A percentile compares a stretch with the other conserved stretches of the same genome.
phyloP scores from a whole-genome alignment of 1,140 invertebrate genomes.

The Battus philenor region DNA sequence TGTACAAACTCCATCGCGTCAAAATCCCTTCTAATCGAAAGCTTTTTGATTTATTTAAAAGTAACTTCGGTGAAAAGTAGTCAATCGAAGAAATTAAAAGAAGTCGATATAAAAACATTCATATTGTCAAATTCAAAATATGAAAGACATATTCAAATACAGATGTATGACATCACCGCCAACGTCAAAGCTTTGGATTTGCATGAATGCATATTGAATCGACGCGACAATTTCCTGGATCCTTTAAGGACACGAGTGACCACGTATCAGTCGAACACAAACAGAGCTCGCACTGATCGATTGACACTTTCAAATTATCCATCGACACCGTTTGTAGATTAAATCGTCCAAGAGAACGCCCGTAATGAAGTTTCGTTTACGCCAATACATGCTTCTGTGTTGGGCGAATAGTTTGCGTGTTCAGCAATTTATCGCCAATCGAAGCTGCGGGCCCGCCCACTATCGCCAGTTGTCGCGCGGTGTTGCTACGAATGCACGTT shows the following conservation, averaged over 20 bases:
- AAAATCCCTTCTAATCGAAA: too few relatives aligned
- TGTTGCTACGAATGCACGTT: not conserved
- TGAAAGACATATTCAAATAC: too few relatives aligned
- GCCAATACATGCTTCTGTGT: not conserved
- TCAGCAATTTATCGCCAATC: constrained; percentile 5
- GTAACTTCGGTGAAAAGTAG: too few relatives aligned
- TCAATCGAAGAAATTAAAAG: too few relatives aligned
- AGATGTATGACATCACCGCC: too few relatives aligned
- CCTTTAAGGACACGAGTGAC: not conserved
- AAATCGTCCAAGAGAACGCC: constrained; percentile 1
- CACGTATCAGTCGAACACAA: not conserved
- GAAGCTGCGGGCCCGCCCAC: too few relatives aligned
- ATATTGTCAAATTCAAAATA: too few relatives aligned
- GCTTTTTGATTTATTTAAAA: too few relatives aligned
- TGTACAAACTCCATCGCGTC: too few relatives aligned
- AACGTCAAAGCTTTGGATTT: too few relatives aligned
- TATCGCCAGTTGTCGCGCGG: not conserved
- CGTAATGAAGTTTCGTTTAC: constrained; percentile 8
- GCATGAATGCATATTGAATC: not conserved
- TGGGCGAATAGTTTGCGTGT: constrained; percentile 11
- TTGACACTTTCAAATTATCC: constrained; percentile 1
- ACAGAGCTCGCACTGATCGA: not conserved
- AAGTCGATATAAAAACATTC: too few relatives aligned
- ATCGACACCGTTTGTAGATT: constrained; percentile 1
- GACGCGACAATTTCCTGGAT: not conserved